Evolutionary conservation across 2,888 invertebrate genomes (phyloP).

Genomic region (Pterobdella sp.): DNA sequence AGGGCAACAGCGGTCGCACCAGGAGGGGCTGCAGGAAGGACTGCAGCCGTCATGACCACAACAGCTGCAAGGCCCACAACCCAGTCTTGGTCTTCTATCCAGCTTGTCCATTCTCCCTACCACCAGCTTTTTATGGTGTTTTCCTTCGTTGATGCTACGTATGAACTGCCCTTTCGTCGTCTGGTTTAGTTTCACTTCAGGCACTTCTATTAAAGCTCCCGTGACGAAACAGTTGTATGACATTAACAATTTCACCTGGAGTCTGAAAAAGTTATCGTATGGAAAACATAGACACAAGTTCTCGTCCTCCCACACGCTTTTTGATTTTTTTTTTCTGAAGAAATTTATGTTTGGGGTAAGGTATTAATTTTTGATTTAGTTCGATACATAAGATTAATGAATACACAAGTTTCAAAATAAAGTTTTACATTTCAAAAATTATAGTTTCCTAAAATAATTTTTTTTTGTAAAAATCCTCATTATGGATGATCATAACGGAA

Average conservation of each 20-base stretch:
- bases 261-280: neutral
- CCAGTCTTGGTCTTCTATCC: neutral
- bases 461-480: no score
- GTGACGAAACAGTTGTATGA: conserved; percentile 20
- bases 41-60: no score
- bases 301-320: no score
- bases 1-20: neutral
- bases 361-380: no score
- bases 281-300: no score
- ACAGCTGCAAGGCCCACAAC: neutral
- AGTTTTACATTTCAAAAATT: no score
- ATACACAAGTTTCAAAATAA: no score
- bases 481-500: no score
- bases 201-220: conserved; percentile 20
- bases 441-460: no score
- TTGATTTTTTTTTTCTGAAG: no score
- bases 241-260: neutral
- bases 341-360: no score
- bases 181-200: neutral
- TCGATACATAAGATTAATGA: no score
- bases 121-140: neutral
- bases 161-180: neutral
- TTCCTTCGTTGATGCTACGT: neutral
- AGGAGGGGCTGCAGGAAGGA: neutral
- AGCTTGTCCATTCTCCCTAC: neutral